These are phyloP conservation scores for Nothocercus julius DNA, from an alignment of 2,113 vertebrate species.

Conservation along the genomic window DNA sequence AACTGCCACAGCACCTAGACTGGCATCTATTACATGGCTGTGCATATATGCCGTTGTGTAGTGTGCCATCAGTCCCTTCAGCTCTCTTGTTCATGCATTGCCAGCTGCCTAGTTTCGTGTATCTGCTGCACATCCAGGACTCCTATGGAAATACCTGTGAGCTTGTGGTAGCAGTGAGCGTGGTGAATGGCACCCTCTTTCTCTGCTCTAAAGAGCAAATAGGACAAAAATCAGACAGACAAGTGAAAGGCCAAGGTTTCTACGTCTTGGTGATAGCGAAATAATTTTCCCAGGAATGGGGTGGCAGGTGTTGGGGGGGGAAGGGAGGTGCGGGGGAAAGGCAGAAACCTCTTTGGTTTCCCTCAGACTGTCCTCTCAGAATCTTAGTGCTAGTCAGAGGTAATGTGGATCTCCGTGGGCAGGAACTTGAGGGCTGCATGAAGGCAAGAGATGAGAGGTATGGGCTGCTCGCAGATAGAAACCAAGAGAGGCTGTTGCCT, in stretches of 20 bases:
- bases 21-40: background rate
- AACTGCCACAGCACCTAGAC: background rate
- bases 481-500: background rate
- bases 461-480: background rate
- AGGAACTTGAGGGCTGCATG: background rate
- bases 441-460: background rate
- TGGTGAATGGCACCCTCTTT: background rate
- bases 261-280: background rate
- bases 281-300: background rate
- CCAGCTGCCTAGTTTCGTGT: background rate
- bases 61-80: background rate
- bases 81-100: background rate
- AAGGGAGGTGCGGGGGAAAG: no score
- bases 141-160: background rate
- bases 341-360: background rate
- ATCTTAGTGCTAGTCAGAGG: background rate
- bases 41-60: background rate
- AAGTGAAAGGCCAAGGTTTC: background rate
- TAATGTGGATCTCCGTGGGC: background rate
- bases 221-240: background rate
- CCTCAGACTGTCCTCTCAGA: background rate
- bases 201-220: background rate
- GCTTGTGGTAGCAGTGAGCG: background rate
- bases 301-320: no score
- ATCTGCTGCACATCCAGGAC: background rate